Evolutionary conservation across 2,113 vertebrate genomes (phyloP), one percentile per base, ranked within the genome.

Genomic region (Loxodonta africana): DNA sequence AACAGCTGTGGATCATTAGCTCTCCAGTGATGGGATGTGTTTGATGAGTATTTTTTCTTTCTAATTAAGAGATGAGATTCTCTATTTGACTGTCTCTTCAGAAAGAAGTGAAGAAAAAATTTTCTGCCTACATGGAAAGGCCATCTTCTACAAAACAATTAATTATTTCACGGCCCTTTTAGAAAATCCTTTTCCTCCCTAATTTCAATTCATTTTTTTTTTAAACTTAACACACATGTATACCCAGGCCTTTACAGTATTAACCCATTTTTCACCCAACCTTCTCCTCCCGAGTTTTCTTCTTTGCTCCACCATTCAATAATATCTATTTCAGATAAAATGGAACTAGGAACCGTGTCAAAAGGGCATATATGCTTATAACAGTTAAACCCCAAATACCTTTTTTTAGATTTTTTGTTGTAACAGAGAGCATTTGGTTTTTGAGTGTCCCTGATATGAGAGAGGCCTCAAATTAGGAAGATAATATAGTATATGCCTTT

Each of bases 21-120:
- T 98, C 98, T 98, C 98, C 97, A 98, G 98, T 98, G 98, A 99
- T 98, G 98, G 98, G 98, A 98, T 98, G 97, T 98, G 95, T 98
- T 98, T 99, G 99, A 99, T 99, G 98, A 98, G 98, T 99, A 99
- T 98, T 99, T 99, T 99, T 98, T 99, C 98, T 99, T 99, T 98
- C 98, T 99, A 98, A 99, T 99, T 99, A 99, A 98, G 98, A 98
- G 98, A 99, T 28, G 86, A 98, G 97, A 98, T 98, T 98, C 97
- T 99, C 98, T 98, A 95, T 98, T 98, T 98, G 97, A 98, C 98
- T 98, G 94, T 98, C 81, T 98, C 98, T 98, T 98, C 98, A 98
- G 97, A 98, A 96, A 98, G 97, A 98, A 98, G 96, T 83, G 97
- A 98, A 98, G 95, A 98, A 98, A 98, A 98, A 95, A 98, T 95